A percentile compares a stretch with the other conserved stretches of the same genome.
Evolutionary conservation across 1,140 invertebrate species (phyloP).

Genomic region (Neodiprion virginianus): DNA sequence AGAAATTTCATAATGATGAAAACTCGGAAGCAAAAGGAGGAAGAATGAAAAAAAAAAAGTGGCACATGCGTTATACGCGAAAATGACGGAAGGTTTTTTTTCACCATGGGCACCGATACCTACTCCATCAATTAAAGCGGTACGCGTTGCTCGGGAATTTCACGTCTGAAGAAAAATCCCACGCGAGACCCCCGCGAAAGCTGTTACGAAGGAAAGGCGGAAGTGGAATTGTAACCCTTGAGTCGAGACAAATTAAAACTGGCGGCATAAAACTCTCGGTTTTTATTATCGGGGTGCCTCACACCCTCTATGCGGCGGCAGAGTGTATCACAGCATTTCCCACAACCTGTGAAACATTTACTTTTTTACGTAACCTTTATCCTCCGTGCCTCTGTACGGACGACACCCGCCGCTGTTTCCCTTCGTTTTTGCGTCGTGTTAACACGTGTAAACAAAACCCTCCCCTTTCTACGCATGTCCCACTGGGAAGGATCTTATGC

Average conservation of each 20-base stretch:
- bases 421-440: constrained; percentile 10
- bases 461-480: background rate
- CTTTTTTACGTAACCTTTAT: background rate
- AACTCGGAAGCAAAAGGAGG: background rate
- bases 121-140: too few species aligned
- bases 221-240: constrained; percentile 3
- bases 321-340: constrained; percentile 12
- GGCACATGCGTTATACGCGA: too few species aligned
- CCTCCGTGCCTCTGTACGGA: background rate
- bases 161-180: background rate
- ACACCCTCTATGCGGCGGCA: background rate
- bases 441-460: constrained; percentile 12
- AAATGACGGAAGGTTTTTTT: background rate
- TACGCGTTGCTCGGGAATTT: too few species aligned
- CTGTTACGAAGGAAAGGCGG: background rate
- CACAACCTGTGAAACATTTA: constrained; percentile 24
- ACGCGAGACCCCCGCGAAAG: background rate
- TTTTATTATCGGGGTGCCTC: background rate
- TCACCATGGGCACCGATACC: background rate
- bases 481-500: too few species aligned
- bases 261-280: background rate
- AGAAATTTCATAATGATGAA: background rate
- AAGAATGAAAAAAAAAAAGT: too few species aligned
- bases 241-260: constrained; percentile 7
- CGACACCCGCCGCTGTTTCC: constrained; percentile 2